Evolutionary conservation across 1,140 invertebrate species (phyloP).

Genomic region (Drusus annulatus): DNA sequence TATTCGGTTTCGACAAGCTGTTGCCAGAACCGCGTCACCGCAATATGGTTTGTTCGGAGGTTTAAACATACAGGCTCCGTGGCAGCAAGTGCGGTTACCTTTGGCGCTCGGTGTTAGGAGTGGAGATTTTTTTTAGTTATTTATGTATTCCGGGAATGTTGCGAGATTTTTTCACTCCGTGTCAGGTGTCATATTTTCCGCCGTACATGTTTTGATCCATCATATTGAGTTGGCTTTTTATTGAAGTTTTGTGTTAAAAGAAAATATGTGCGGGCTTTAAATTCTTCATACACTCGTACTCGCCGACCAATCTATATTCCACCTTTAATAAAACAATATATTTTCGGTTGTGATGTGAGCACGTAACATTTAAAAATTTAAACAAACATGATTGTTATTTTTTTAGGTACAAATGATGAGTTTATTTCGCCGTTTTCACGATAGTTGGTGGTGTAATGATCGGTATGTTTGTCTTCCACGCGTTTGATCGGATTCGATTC

Average conservation of each 20-base stretch:
- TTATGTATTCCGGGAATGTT: conserved; percentile 42
- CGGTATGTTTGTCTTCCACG: too few species aligned
- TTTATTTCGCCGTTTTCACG: too few species aligned
- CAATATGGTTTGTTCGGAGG: conserved; percentile 58
- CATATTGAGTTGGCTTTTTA: conserved; percentile 36
- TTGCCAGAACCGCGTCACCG: conserved; percentile 58
- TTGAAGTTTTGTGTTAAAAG: conserved; percentile 42
- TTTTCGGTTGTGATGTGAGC: too few species aligned
- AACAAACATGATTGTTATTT: too few species aligned
- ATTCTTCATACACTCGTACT: too few species aligned
- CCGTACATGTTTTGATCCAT: conserved; percentile 39
- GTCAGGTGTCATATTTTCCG: conserved; percentile 40
- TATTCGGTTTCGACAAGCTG: conserved; percentile 51
- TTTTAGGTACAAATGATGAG: too few species aligned
- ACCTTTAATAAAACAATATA: too few species aligned
- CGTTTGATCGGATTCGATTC: too few species aligned
- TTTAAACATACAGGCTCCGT: conserved; percentile 32
- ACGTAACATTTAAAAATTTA: too few species aligned
- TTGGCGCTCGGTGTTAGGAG: conserved; percentile 12
- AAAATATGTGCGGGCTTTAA: neutral
- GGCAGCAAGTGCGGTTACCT: conserved; percentile 36
- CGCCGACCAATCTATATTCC: too few species aligned
- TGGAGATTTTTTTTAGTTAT: conserved; percentile 25
- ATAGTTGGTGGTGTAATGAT: too few species aligned
- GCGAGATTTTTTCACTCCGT: conserved; percentile 33